Evolutionary conservation across 2,113 vertebrate genomes (phyloP), one percentile per base, ranked within the genome.

Genomic region (Varanus komodoensis): DNA sequence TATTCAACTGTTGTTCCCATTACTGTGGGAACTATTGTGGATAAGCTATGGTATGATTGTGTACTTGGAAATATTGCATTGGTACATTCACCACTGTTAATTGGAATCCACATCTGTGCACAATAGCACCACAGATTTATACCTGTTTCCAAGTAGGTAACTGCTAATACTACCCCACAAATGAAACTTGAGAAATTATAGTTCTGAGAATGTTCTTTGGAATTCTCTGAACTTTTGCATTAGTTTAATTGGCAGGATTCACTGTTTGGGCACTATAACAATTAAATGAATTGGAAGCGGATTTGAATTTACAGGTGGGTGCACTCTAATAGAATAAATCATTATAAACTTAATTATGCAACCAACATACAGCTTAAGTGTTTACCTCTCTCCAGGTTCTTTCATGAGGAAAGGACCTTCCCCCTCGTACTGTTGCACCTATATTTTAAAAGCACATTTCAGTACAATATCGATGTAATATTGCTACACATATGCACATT

Each of bases 301-400:
- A 81, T 81, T 54, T 54, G 14, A 74, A 74, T 50, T 79, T 27
- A 27, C 38, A 64, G n/a, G 38, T 29, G 12, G 25, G 15, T 1
- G 52, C 5, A 21, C 14, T 32, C 32, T 67, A 78, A 11, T 6
- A 67, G 25, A 57, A 67, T 21, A 9, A 32, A 1, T 44, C 3
- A 3, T 44, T 27, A 34, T 12, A 57, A 2, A n/a, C 12, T 29
- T 87, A 61, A 34, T 9, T 27, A 27, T 32, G 17, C 32, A 17
- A 54, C 6, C 6, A 2, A 38, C 54, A 67, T 64, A 1, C 57
- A 89, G 84, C 19, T 71, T 88, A 81, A 48, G 44, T 7, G 82
- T 92, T 96, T 94, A 96, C 96, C 87, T 92, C 3, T 96, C 96
- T 97, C 91, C 6, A 74, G 4, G 90, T 86, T 91, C 57, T 96